Evolutionary conservation across 2,888 invertebrate species (phyloP).

Genomic region (Sinelater perroti): DNA sequence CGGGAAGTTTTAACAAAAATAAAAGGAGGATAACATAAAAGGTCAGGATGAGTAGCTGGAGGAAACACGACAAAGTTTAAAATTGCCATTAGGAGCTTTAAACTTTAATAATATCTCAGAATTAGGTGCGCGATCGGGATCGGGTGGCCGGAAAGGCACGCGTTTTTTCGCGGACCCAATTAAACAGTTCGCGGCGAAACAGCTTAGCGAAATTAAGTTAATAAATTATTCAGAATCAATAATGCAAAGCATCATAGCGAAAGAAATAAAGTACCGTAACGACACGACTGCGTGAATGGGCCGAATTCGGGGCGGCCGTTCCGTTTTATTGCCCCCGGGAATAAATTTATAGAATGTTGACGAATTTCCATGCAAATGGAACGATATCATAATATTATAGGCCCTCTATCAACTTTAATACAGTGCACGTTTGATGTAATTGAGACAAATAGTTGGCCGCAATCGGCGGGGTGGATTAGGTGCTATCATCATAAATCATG

Average conservation of each 20-base stretch:
- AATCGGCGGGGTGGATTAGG: constrained; percentile 37
- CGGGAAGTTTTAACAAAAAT: constrained; percentile 55
- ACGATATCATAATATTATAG: constrained; percentile 49
- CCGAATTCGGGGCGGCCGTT: constrained; percentile 43
- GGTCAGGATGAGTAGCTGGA: constrained; percentile 39
- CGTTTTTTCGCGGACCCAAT: constrained; percentile 25
- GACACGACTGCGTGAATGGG: constrained; percentile 40
- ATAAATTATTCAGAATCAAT: constrained; percentile 49
- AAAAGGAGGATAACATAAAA: constrained; percentile 50
- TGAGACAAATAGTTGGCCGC: constrained; percentile 43
- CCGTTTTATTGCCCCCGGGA: constrained; percentile 44
- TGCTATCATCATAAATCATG: constrained; percentile 35
- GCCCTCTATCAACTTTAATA: constrained; percentile 43
- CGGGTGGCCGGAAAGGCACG: constrained; percentile 20
- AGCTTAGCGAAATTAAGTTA: constrained; percentile 45
- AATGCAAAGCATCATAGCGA: constrained; percentile 48
- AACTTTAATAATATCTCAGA: constrained; percentile 34
- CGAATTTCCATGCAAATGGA: constrained; percentile 54
- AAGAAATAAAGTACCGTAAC: constrained; percentile 48
- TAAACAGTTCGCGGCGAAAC: constrained; percentile 30
- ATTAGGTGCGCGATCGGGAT: constrained; percentile 32
- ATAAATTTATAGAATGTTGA: constrained; percentile 55
- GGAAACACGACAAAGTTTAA: constrained; percentile 49
- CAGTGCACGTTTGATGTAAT: constrained; percentile 44
- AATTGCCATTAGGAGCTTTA: constrained; percentile 50